Evolutionary conservation across 2,797 vertebrate species (phyloP).

Genomic region (Acipenser oxyrinchus): DNA sequence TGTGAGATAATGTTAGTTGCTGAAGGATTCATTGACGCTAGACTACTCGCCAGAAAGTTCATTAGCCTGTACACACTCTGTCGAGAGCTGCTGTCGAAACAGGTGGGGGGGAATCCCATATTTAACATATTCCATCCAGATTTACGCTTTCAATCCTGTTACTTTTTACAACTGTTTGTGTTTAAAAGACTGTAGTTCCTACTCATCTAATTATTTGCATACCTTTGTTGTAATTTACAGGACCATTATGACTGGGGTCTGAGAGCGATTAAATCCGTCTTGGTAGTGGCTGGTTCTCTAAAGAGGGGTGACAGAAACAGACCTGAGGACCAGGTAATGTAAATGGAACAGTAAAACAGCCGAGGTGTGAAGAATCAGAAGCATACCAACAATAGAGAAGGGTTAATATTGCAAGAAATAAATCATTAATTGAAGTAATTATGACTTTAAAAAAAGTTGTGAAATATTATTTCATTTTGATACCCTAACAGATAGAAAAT

Average conservation of each 20-base stretch:
- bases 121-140: no score
- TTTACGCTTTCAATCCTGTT: not conserved
- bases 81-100: conserved; percentile 66
- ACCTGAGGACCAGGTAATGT: conserved; percentile 62
- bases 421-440: no score
- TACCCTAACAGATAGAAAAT: no score
- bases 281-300: conserved; percentile 64
- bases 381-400: no score
- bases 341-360: no score
- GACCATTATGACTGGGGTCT: conserved; percentile 67
- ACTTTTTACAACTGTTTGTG: not conserved
- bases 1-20: conserved; percentile 70
- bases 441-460: no score
- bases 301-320: conserved; percentile 61
- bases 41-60: conserved; percentile 66
- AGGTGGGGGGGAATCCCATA: conserved; percentile 35
- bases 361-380: no score
- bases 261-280: conserved; percentile 66
- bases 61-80: conserved; percentile 68
- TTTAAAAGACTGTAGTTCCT: not conserved
- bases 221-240: conserved; percentile 28
- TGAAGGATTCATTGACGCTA: conserved; percentile 65
- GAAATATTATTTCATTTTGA: no score
- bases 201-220: not conserved
- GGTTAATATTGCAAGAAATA: no score